Evolutionary conservation across 2,797 vertebrate species (phyloP), one percentile per base, ranked within the genome.

Genomic region (Oreochromis grahami): DNA sequence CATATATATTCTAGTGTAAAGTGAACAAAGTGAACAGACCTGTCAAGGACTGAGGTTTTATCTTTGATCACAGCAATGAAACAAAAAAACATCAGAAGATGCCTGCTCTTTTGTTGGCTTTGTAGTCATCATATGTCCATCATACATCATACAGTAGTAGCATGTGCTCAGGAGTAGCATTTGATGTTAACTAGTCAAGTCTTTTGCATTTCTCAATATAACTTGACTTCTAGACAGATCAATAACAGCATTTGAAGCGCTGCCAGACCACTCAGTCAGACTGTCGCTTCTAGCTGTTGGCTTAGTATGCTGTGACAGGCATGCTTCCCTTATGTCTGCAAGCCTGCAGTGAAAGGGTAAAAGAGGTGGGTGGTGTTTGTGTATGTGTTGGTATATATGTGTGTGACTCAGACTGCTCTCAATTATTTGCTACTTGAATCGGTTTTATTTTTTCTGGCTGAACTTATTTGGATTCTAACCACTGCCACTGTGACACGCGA

Each of bases 291-390:
- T 21, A 86, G 88, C 86, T 80, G 79, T 82, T 87, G 87, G 82
- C 84, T 86, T 84, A 88, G 80, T 83, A 84, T 78, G 70, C 85
- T 85, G 82, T 89, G 91, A 91, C 86, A 88, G 88, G 60, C 84
- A 80, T 4, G 52, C 68, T 80, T 84, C 86, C 83, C 79, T 86
- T 79, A 81, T 88, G 86, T 87, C 82, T 91, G 82, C 70, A 53
- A 76, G 84, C 78, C 79, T 78, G 85, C 48, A 82, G 81, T 78
- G 68, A 70, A 79, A 51, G 70, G 58, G 68, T 74, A 74, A 45
- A 74, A 74, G 43, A 48, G 43, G 43, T 74, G 45, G 45, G 77
- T 65, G 36, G 74, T 77, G 72, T 89, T 52, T 68, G 26, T 56
- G 48, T n/a, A 6, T 78, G 32, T 74, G 68, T 50, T 74, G 45